Evolutionary conservation across 2,797 vertebrate species (phyloP), one percentile per base, ranked within the genome.

Genomic region (Agapornis canus): DNA sequence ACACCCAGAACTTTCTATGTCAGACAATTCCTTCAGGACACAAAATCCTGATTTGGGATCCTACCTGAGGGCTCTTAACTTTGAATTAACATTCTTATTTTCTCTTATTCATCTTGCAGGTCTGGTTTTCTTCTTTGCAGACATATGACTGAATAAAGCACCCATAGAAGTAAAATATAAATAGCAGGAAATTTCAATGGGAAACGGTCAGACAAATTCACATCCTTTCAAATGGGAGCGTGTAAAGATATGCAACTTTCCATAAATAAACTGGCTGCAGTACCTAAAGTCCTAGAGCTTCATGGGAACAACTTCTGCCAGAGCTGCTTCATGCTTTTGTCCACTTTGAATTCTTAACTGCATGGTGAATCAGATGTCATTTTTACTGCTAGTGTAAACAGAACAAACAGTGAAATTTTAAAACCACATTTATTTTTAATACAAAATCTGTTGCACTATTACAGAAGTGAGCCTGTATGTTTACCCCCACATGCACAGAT

Each of bases 351-450:
- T 70, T 66, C 72, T 27, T 64, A 61, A 54, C 75, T 75, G 60
- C 32, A 48, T 10, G 19, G 81, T 25, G 6, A 91, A 68, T 86
- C 57, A 1, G 2, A 63, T 42, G 35, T 35, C 63, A 90, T 64
- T 90, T 91, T 87, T 82, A 86, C 39, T 69, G 47, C 69, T 86
- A 32, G 80, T 51, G 89, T 93, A 90, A 89, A 95, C 61, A 96
- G 86, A 97, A 86, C 70, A 85, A 97, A 96, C 90, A 98, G 98
- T 98, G 98, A 98, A 98, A 98, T 97, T 97, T 98, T 98, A 98
- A 99, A 99, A 99, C 97, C 97, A 99, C 98, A 98, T 99, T 99
- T 98, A 98, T 99, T 99, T 98, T 98, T 97, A 98, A 98, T 99
- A 99, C 97, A 99, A 99, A 99, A 98, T 97, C 97, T 97, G 97